Evolutionary conservation across 2,888 invertebrate genomes (phyloP).

Genomic region (Drosophila rubida): DNA sequence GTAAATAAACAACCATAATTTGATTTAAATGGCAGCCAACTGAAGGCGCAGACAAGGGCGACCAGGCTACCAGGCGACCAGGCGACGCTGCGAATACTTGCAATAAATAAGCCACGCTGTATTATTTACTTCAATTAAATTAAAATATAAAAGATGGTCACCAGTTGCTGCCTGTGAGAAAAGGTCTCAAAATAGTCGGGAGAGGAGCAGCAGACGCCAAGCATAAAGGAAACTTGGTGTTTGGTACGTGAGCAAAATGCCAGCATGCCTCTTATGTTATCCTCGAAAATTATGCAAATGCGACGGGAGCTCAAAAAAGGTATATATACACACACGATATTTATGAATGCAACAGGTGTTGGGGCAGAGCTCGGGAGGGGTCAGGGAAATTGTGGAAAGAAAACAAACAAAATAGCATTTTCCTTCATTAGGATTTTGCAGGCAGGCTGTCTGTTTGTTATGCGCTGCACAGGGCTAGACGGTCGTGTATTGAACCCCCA

Average conservation of each 20-base stretch:
- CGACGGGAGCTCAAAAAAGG: too few relatives aligned
- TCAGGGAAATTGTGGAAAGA: slow-evolving; percentile 52
- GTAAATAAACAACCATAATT: slow-evolving; percentile 28
- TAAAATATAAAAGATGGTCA: neutral
- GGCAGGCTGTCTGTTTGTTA: slow-evolving; percentile 37
- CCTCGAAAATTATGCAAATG: slow-evolving; percentile 72
- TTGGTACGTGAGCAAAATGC: slow-evolving; percentile 73
- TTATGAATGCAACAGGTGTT: slow-evolving; percentile 77
- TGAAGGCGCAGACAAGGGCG: slow-evolving; percentile 69
- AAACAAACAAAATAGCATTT: slow-evolving; percentile 14
- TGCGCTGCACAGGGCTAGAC: slow-evolving; percentile 33
- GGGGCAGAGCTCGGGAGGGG: slow-evolving; percentile 20
- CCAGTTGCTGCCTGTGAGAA: slow-evolving; percentile 29
- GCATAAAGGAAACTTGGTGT: slow-evolving; percentile 61
- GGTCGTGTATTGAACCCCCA: slow-evolving; percentile 27
- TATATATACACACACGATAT: slow-evolving; percentile 37
- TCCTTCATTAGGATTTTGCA: slow-evolving; percentile 39
- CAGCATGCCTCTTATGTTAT: slow-evolving; percentile 42
- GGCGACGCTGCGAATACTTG: slow-evolving; percentile 29
- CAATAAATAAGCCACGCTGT: slow-evolving; percentile 41
- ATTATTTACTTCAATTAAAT: neutral
- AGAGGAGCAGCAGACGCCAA: neutral
- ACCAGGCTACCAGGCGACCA: too few relatives aligned
- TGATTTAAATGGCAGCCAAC: slow-evolving; percentile 67
- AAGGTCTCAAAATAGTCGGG: slow-evolving; percentile 47